Percentiles rank a stretch among this genome's conserved stretches.
phyloP scores from a whole-genome alignment of 2,113 vertebrate genomes.

The Acanthochromis polyacanthus region DNA sequence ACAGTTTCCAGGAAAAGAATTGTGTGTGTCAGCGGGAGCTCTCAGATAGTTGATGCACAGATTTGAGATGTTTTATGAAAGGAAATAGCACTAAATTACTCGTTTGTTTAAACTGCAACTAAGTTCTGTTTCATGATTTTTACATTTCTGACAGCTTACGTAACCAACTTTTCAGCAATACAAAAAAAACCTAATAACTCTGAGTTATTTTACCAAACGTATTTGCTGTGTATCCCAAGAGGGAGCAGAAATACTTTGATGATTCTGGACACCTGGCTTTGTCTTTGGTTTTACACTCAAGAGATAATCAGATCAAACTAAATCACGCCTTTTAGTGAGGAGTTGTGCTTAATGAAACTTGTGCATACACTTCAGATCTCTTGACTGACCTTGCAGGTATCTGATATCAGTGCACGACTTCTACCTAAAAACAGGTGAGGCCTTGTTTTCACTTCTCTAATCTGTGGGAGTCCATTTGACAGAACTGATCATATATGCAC shows the following conservation, averaged over 20 bases:
- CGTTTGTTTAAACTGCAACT: slow-evolving; percentile 9
- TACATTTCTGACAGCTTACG: not conserved
- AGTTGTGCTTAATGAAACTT: too few species aligned
- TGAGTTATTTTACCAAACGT: not conserved
- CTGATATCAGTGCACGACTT: not conserved
- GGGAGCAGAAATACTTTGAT: not conserved
- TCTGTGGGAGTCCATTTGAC: too few species aligned
- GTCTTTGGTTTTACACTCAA: too few species aligned
- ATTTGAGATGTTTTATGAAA: slow-evolving; percentile 23
- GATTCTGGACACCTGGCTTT: not conserved
- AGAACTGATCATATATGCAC: too few species aligned
- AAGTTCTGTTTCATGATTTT: not conserved
- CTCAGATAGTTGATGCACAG: slow-evolving; percentile 10
- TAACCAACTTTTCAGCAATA: slow-evolving; percentile 8
- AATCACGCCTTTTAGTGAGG: too few species aligned
- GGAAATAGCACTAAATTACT: slow-evolving; percentile 1
- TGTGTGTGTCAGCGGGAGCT: not conserved
- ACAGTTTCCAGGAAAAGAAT: not conserved
- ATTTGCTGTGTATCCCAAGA: not conserved
- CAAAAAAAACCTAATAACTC: slow-evolving; percentile 4
- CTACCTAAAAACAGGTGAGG: too few species aligned
- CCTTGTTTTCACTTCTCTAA: too few species aligned
- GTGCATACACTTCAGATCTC: too few species aligned
- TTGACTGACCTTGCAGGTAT: slow-evolving; percentile 3
- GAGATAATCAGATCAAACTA: too few species aligned